A percentile compares a stretch with the other conserved stretches of the same genome.
phyloP scores from a whole-genome alignment of 1,140 invertebrate species.

The Chironomus tepperi region DNA sequence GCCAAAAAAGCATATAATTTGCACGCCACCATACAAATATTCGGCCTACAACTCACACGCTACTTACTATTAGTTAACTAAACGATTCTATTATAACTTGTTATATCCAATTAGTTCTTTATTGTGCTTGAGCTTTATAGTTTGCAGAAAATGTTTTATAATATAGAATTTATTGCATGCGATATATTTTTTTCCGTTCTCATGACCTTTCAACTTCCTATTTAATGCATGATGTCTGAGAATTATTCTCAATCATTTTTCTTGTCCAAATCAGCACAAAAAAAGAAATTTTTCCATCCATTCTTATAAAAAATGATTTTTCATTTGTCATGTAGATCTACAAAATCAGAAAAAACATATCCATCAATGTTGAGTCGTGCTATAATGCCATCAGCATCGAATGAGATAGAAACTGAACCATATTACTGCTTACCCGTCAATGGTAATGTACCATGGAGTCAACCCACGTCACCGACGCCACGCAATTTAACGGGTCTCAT shows the following conservation, averaged over 20 bases:
- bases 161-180: neutral
- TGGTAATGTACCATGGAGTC: neutral
- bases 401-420: constrained; percentile 59
- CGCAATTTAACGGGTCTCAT: neutral
- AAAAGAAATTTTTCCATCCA: neutral
- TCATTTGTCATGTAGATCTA: constrained; percentile 59
- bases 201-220: no score
- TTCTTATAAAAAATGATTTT: neutral
- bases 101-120: neutral
- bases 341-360: constrained; percentile 82
- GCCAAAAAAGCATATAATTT: constrained; percentile 16
- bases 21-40: neutral
- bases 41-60: neutral
- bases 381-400: constrained; percentile 30
- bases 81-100: neutral
- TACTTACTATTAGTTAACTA: neutral
- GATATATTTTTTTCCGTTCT: no score
- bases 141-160: neutral
- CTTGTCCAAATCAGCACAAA: neutral
- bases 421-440: constrained; percentile 63
- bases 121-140: neutral
- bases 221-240: no score
- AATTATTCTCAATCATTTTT: no score
- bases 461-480: constrained; percentile 17
- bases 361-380: constrained; percentile 69